These are phyloP conservation scores for Isaurus tuberculatus DNA, from an alignment of 92 coral and sea anemone genomes.

Conservation along the genomic window DNA sequence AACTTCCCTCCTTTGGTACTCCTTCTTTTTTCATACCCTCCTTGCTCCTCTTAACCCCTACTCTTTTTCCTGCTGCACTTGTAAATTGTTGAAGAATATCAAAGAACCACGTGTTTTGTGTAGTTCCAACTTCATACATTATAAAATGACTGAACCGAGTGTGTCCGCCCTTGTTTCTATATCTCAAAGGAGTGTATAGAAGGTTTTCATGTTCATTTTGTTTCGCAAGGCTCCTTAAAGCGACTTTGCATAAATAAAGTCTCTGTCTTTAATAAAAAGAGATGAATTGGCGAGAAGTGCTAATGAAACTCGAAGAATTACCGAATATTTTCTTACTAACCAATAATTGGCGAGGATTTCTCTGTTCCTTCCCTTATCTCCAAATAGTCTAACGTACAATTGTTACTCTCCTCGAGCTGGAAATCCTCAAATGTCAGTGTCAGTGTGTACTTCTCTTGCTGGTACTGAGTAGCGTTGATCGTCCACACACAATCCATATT, in stretches of 20 bases:
- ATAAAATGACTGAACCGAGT: too few relatives aligned
- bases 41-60: too few relatives aligned
- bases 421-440: slow-evolving; percentile 27
- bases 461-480: slow-evolving; percentile 16
- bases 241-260: too few relatives aligned
- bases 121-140: too few relatives aligned
- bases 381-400: slow-evolving; percentile 24
- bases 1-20: too few relatives aligned
- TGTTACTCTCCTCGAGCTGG: slow-evolving; percentile 10
- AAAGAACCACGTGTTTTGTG: too few relatives aligned
- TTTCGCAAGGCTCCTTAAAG: not conserved
- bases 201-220: too few relatives aligned
- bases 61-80: too few relatives aligned
- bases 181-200: too few relatives aligned
- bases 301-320: not conserved
- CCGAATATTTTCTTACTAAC: not conserved
- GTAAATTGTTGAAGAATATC: too few relatives aligned
- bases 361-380: slow-evolving; percentile 27
- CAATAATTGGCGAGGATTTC: slow-evolving; percentile 12
- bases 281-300: not conserved
- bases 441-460: not conserved
- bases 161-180: too few relatives aligned
- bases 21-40: too few relatives aligned
- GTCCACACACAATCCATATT: slow-evolving; percentile 39
- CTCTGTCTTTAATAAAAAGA: not conserved